Conservation (phyloP, 2,113 vertebrate genomes). For the Gymnarchus niloticus region DNA sequence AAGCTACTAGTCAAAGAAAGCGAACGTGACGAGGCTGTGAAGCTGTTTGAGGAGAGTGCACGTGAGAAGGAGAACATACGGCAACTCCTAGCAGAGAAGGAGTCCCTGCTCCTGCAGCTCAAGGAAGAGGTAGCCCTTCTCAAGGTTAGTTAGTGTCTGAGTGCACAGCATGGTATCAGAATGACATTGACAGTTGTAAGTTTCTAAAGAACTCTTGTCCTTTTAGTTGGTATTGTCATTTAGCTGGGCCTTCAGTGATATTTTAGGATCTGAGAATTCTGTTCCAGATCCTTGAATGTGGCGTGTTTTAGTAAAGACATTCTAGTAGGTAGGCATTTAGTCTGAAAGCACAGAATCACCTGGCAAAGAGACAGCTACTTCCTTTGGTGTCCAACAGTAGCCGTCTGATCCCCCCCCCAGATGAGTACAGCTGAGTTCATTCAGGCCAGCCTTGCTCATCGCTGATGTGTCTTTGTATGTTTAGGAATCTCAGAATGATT, state of each 20-base stretch:
- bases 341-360: not conserved
- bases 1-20: slow-evolving; percentile 56
- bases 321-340: not conserved
- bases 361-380: not conserved
- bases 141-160: slow-evolving; percentile 67
- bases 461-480: slow-evolving; percentile 30
- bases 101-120: slow-evolving; percentile 65
- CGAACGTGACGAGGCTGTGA: slow-evolving; percentile 33
- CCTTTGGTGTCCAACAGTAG: not conserved
- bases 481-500: slow-evolving; percentile 59
- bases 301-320: not conserved
- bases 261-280: not conserved
- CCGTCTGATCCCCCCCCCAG: not conserved
- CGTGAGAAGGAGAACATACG: slow-evolving; percentile 57
- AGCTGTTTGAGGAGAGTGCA: slow-evolving; percentile 28
- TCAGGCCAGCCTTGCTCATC: not conserved
- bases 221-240: not conserved
- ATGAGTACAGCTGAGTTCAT: not conserved
- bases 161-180: not conserved
- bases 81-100: slow-evolving; percentile 69
- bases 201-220: too few relatives aligned
- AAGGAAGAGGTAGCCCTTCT: slow-evolving; percentile 66
- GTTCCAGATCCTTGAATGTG: not conserved
- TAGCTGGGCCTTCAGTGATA: not conserved
- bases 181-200: not conserved